These are phyloP conservation scores for Podotricha telesiphe DNA, from an alignment of 2,888 invertebrate genomes.

Conservation along the genomic window DNA sequence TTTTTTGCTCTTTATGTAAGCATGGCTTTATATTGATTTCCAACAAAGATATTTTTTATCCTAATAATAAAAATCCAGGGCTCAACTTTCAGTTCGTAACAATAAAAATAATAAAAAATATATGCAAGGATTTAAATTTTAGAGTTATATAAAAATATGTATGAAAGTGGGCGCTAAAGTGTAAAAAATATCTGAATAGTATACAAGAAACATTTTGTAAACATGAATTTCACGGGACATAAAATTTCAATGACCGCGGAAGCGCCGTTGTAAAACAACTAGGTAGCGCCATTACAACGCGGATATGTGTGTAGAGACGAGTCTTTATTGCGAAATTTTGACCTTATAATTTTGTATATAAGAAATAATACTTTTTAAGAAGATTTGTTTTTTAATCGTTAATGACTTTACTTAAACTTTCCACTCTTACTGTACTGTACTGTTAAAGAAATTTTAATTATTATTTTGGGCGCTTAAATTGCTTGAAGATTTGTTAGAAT, in stretches of 20 bases:
- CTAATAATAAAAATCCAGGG: too few relatives aligned
- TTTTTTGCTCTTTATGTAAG: too few relatives aligned
- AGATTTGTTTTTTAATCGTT: too few relatives aligned
- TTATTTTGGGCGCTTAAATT: too few relatives aligned
- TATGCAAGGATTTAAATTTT: not conserved
- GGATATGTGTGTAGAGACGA: not conserved
- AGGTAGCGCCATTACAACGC: conserved; percentile 19
- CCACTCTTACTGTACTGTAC: too few relatives aligned
- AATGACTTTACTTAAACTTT: too few relatives aligned
- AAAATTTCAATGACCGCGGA: conserved; percentile 11
- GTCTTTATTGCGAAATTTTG: not conserved
- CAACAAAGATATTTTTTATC: too few relatives aligned
- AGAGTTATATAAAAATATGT: not conserved
- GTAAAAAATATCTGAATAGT: not conserved
- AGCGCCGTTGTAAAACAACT: conserved; percentile 19
- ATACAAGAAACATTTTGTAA: conserved; percentile 9
- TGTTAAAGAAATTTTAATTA: too few relatives aligned
- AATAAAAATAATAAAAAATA: not conserved
- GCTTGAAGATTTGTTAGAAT: too few relatives aligned
- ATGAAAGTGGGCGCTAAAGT: too few relatives aligned
- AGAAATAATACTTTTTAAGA: not conserved
- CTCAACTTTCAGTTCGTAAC: too few relatives aligned
- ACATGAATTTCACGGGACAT: conserved; percentile 27
- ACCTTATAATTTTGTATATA: not conserved
- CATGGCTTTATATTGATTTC: too few relatives aligned